Conservation (phyloP, 2,113 vertebrate species). For the Narcine bancroftii region DNA sequence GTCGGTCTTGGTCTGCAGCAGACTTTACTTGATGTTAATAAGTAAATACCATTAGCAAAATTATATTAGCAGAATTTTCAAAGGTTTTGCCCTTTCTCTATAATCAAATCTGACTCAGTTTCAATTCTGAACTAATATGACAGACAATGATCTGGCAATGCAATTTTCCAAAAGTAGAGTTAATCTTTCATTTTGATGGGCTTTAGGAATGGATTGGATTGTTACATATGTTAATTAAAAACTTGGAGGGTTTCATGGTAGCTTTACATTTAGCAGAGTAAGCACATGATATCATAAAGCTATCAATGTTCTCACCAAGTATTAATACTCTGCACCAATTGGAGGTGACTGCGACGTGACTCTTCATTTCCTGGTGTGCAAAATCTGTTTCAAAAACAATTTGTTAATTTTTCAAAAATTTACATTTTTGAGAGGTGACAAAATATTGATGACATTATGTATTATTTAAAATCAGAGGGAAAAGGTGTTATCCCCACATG, state of each 20-base stretch:
- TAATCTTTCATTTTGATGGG: neutral
- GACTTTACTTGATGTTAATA: neutral
- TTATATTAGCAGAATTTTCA: neutral
- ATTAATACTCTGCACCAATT: neutral
- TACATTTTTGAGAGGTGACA: neutral
- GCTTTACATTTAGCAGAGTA: neutral
- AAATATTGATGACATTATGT: neutral
- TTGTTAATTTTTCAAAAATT: neutral
- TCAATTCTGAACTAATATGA: conserved; percentile 31
- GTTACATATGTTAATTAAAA: conserved; percentile 18
- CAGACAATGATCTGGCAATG: conserved; percentile 17
- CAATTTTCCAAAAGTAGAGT: conserved; percentile 14
- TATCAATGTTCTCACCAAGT: neutral
- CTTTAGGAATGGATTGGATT: neutral
- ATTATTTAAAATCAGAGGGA: neutral
- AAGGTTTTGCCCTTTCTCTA: conserved; percentile 29
- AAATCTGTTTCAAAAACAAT: neutral
- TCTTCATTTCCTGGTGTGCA: neutral
- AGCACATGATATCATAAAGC: neutral
- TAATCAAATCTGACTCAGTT: conserved; percentile 26
- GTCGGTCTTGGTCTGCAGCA: neutral
- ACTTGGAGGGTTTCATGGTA: neutral
- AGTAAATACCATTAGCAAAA: conserved; percentile 13
- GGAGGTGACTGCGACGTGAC: neutral
- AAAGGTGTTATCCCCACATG: neutral